Percentiles rank a stretch among this genome's conserved stretches.
Evolutionary conservation across 2,888 invertebrate genomes (phyloP).

Genomic region (Drosophila kokeensis): DNA sequence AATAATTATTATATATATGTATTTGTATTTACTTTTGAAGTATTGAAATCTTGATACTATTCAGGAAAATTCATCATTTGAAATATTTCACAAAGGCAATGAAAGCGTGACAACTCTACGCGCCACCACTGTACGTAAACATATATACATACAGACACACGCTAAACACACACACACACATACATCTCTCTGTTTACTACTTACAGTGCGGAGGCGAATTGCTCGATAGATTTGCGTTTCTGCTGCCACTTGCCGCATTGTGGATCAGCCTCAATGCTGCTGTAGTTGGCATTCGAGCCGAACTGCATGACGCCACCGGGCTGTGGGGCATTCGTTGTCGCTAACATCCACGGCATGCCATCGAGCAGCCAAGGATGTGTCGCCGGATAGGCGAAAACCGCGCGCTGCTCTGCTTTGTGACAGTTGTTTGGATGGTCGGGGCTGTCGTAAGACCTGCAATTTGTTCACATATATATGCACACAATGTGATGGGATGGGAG

Average conservation of each 20-base stretch:
- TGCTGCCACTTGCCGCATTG: conserved; percentile 70
- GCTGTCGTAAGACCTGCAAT: conserved; percentile 55
- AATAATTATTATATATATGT: neutral
- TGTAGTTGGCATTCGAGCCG: conserved; percentile 54
- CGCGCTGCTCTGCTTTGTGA: conserved; percentile 51
- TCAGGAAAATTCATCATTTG: neutral
- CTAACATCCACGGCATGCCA: conserved; percentile 86
- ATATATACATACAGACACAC: neutral
- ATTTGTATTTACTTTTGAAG: neutral
- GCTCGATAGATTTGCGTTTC: conserved; percentile 81
- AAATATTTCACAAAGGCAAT: neutral
- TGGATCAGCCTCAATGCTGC: conserved; percentile 43
- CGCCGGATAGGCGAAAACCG: conserved; percentile 48
- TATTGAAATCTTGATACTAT: too few relatives aligned
- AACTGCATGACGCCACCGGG: conserved; percentile 81
- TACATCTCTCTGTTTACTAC: conserved; percentile 67
- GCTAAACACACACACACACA: neutral
- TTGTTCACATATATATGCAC: neutral
- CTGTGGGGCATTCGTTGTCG: conserved; percentile 84
- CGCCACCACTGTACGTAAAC: neutral
- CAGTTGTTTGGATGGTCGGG: conserved; percentile 40
- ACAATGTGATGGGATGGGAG: too few relatives aligned
- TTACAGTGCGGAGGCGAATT: conserved; percentile 86
- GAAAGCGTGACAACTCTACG: neutral
- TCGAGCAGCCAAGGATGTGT: conserved; percentile 83